Conservation (phyloP, 2,797 vertebrate species). For the Lycodopsis pacificus region DNA sequence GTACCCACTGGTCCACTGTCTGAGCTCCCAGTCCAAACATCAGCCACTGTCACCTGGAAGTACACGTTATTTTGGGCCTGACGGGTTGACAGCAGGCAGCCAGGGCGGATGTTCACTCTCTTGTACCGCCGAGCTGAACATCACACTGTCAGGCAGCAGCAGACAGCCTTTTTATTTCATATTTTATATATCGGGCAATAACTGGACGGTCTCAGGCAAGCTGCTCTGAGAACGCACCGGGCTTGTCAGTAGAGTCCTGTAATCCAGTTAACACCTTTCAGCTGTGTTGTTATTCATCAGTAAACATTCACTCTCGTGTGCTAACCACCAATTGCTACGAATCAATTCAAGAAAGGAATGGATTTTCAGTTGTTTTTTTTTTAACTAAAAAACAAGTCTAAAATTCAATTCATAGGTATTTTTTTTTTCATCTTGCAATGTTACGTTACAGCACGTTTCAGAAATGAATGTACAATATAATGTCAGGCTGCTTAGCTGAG, state of each 20-base stretch:
- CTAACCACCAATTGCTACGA: background rate
- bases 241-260: slow-evolving; percentile 6
- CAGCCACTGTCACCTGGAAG: slow-evolving; percentile 64
- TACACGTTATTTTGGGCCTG: slow-evolving; percentile 55
- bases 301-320: background rate
- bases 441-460: background rate
- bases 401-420: background rate
- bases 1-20: background rate
- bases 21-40: slow-evolving; percentile 26
- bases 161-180: slow-evolving; percentile 20
- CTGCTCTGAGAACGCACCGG: slow-evolving; percentile 14
- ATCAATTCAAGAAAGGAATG: background rate
- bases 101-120: slow-evolving; percentile 52
- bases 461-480: background rate
- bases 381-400: background rate
- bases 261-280: slow-evolving; percentile 10
- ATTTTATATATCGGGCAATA: slow-evolving; percentile 7
- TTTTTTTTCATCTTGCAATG: background rate
- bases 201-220: slow-evolving; percentile 26
- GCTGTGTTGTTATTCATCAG: slow-evolving; percentile 19
- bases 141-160: slow-evolving; percentile 45
- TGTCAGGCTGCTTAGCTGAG: background rate
- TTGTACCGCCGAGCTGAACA: slow-evolving; percentile 47
- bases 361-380: too few species aligned
- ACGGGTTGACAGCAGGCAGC: slow-evolving; percentile 67